Evolutionary conservation across 2,888 invertebrate genomes (phyloP).

Genomic region (Hyposoter dolosus): DNA sequence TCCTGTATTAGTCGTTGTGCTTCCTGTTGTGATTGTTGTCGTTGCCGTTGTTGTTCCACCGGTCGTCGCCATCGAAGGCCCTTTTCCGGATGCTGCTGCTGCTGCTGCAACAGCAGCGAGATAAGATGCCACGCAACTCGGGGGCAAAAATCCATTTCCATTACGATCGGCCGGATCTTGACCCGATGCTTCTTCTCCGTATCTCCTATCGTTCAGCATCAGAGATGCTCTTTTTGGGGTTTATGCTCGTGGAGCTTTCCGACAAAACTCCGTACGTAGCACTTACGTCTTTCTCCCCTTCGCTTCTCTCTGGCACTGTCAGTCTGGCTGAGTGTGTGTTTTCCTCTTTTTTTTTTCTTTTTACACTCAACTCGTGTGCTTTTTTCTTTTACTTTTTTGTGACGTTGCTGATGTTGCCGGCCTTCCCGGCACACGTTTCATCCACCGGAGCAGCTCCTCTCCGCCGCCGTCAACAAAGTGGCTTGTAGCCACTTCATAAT

Average conservation of each 20-base stretch:
- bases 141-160: constrained; percentile 78
- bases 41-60: constrained; percentile 83
- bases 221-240: constrained; percentile 70
- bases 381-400: constrained; percentile 22
- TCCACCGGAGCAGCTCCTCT: constrained; percentile 78
- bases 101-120: constrained; percentile 68
- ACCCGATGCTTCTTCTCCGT: constrained; percentile 80
- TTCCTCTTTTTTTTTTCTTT: neutral
- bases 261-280: constrained; percentile 20
- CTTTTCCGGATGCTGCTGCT: constrained; percentile 72
- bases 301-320: neutral
- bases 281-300: neutral
- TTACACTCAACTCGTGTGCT: neutral
- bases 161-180: constrained; percentile 81
- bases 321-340: neutral
- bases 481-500: constrained; percentile 76
- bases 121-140: constrained; percentile 69
- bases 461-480: constrained; percentile 78
- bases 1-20: constrained; percentile 50
- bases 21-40: constrained; percentile 82
- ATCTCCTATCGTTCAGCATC: constrained; percentile 83
- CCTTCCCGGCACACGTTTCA: constrained; percentile 75
- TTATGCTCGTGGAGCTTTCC: constrained; percentile 38
- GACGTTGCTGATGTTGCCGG: constrained; percentile 57
- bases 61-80: constrained; percentile 71